Evolutionary conservation across 1,140 invertebrate genomes (phyloP).

Genomic region (Prorops nasuta): DNA sequence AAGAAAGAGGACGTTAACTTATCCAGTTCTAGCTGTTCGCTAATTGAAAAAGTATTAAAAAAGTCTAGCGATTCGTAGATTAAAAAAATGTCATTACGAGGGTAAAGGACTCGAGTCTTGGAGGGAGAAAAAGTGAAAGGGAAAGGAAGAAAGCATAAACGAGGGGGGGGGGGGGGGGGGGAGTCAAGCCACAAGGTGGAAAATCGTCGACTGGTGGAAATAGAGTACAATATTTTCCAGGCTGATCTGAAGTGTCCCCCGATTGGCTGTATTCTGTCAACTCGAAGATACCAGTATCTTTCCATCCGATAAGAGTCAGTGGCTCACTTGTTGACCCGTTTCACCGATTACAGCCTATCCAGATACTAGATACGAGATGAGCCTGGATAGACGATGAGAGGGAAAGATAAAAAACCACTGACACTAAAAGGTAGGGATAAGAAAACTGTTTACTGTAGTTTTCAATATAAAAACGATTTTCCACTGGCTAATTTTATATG

Average conservation of each 20-base stretch:
- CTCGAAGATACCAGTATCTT: conserved; percentile 37
- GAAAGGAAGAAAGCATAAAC: neutral
- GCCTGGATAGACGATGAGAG: no score
- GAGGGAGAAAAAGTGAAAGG: neutral
- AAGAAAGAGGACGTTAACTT: conserved; percentile 7
- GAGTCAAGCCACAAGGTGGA: no score
- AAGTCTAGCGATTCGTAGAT: conserved; percentile 12
- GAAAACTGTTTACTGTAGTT: no score
- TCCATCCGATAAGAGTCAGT: conserved; percentile 42
- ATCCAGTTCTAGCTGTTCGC: neutral
- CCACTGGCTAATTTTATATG: no score
- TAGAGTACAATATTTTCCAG: neutral
- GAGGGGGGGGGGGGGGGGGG: no score
- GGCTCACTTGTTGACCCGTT: conserved; percentile 48
- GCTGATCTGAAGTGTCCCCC: conserved; percentile 15
- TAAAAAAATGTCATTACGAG: conserved; percentile 20
- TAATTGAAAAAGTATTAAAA: conserved; percentile 20
- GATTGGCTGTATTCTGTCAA: conserved; percentile 42
- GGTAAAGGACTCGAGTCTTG: neutral
- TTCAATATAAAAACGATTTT: no score
- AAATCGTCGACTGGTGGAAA: neutral
- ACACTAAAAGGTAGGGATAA: no score
- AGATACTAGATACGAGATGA: conserved; percentile 17
- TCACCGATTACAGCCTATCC: conserved; percentile 40
- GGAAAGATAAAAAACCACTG: no score